A percentile compares a stretch with the other conserved stretches of the same genome.
These are phyloP conservation scores for Odobenus rosmarus DNA, from an alignment of 2,113 vertebrate genomes.

Conservation along the genomic window DNA sequence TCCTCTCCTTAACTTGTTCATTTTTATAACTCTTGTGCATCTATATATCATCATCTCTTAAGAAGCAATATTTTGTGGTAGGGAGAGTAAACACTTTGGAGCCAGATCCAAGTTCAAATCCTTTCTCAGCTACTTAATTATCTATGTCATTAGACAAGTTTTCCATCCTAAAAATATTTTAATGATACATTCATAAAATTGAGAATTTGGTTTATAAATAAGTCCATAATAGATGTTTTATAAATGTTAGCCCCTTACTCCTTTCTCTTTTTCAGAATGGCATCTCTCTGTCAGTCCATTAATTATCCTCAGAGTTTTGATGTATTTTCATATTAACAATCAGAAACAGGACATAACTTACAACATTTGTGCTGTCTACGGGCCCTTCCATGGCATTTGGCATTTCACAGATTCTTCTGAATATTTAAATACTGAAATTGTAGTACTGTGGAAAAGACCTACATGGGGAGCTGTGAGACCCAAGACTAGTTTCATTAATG, in stretches of 20 bases:
- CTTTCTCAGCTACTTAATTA: slow-evolving; percentile 42
- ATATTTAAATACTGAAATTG: slow-evolving; percentile 3
- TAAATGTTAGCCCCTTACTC: not conserved
- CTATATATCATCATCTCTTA: not conserved
- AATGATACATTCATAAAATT: not conserved
- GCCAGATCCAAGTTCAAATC: not conserved
- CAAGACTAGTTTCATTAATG: not conserved
- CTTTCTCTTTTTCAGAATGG: slow-evolving; percentile 10
- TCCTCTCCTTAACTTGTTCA: not conserved
- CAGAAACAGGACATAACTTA: not conserved
- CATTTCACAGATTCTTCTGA: not conserved
- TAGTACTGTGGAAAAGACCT: not conserved
- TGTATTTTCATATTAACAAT: not conserved
- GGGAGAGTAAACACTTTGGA: not conserved
- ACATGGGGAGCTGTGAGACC: not conserved
- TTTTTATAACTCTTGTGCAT: not conserved
- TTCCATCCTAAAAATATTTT: slow-evolving; percentile 22
- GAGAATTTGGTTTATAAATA: not conserved
- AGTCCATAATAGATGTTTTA: not conserved
- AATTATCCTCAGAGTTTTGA: slow-evolving; percentile 17
- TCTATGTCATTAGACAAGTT: not conserved
- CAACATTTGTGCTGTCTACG: not conserved
- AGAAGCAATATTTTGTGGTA: not conserved
- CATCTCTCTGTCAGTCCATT: not conserved
- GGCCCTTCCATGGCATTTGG: not conserved